Base-by-base conservation (phyloP, 2,797 vertebrate genomes). In the Phrynocephalus guinanensis region DNA sequence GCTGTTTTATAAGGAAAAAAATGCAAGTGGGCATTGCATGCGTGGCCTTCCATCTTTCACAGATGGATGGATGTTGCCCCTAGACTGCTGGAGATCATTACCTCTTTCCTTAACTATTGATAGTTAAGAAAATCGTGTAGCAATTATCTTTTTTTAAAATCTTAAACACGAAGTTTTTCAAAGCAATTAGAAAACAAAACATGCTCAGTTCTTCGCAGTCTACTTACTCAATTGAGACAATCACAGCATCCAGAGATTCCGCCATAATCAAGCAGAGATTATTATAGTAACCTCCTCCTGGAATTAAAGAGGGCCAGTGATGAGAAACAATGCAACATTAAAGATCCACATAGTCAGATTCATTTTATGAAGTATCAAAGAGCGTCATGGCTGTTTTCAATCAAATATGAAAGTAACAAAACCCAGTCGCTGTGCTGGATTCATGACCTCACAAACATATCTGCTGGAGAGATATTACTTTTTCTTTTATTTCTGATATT, bases 191-290 rank as follows among this genome's bases (percentile, higher is more conserved):
- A 87, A 52, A 5, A 28, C 60, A 82, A 82, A 10, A 26, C 9
- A 7, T 16, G 8, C 6, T 15, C 20, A 3, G 33, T 30, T 28
- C 52, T 10, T 82, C 83, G 85, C 91, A 86, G 83, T 84, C 90
- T 92, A 98, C 99, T 98, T 96, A 99, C 99, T 99, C 98, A 88
- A 99, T 96, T 66, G 98, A 98, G 72, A 99, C 96, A 77, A 99
- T 94, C 2, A 99, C 98, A 0, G 98, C 97, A 1, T 98, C 97
- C 91, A 99, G 94, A 90, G 98, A 97, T 86, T 98, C 96, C 0
- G 98, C 97, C 96, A 98, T 94, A 90, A 95, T 92, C 86, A 95
- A 95, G 91, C 96, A 98, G 67, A 97, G 94, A 18, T 91, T 82
- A 88, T 98, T 97, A 79, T 98, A 98, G 33, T 97, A 91, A 2